Evolutionary conservation across 2,888 invertebrate species (phyloP).

Genomic region (Lamellibrachia satsuma): DNA sequence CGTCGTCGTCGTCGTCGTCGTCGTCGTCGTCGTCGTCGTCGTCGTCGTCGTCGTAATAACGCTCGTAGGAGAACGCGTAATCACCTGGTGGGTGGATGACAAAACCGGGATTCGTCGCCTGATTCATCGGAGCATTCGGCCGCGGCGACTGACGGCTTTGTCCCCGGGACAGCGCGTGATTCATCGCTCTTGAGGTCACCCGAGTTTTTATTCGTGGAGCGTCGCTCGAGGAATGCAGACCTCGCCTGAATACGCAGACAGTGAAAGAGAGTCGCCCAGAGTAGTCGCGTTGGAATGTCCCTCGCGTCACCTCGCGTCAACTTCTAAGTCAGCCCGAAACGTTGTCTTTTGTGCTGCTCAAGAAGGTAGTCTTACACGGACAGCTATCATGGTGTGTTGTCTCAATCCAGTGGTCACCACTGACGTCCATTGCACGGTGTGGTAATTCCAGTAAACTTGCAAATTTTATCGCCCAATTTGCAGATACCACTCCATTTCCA

Average conservation of each 20-base stretch:
- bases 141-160: not conserved
- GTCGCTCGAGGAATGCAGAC: not conserved
- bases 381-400: not conserved
- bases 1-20: not conserved
- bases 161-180: not conserved
- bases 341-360: not conserved
- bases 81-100: not conserved
- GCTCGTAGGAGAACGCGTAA: not conserved
- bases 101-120: not conserved
- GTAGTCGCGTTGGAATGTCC: not conserved
- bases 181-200: not conserved
- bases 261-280: not conserved
- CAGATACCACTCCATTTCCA: not conserved
- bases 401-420: not conserved
- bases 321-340: not conserved
- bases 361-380: not conserved
- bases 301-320: not conserved
- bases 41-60: not conserved
- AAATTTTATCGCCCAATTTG: not conserved
- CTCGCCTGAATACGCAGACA: not conserved
- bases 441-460: not conserved
- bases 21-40: not conserved
- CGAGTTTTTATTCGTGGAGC: not conserved
- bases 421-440: not conserved
- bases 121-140: not conserved